A percentile compares a stretch with the other conserved stretches of the same genome.
Evolutionary conservation across 2,113 vertebrate genomes (phyloP).

Genomic region (Neoarius graeffei): DNA sequence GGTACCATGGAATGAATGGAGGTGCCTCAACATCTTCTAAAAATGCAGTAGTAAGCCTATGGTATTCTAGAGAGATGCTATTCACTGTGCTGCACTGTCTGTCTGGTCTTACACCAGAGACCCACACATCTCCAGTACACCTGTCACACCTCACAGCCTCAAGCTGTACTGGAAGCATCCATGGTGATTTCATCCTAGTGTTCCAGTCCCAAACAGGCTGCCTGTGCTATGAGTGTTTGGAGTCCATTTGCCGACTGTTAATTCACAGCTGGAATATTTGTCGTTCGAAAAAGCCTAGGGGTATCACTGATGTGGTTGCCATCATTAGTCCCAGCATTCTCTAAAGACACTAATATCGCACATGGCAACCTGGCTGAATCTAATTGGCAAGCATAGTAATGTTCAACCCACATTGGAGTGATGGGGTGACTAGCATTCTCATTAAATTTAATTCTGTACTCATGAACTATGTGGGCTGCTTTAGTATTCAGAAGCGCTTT

Average conservation of each 20-base stretch:
- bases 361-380: not conserved
- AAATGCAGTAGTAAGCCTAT: not conserved
- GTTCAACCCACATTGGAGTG: not conserved
- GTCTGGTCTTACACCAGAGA: not conserved
- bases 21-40: not conserved
- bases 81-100: not conserved
- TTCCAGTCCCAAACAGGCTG: not conserved
- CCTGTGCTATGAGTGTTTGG: not conserved
- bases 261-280: not conserved
- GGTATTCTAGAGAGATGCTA: not conserved
- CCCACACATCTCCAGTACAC: not conserved
- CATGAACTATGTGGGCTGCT: not conserved
- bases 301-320: not conserved
- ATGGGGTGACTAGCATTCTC: not conserved
- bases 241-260: not conserved
- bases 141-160: not conserved
- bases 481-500: not conserved
- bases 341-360: not conserved
- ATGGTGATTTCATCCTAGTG: not conserved
- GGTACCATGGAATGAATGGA: not conserved
- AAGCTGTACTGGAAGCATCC: not conserved
- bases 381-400: not conserved
- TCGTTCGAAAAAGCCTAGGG: not conserved
- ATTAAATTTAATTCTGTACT: not conserved
- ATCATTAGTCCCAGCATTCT: not conserved